phyloP scores from a whole-genome alignment of 2,888 invertebrate genomes.

The Agriopis leucophaearia region DNA sequence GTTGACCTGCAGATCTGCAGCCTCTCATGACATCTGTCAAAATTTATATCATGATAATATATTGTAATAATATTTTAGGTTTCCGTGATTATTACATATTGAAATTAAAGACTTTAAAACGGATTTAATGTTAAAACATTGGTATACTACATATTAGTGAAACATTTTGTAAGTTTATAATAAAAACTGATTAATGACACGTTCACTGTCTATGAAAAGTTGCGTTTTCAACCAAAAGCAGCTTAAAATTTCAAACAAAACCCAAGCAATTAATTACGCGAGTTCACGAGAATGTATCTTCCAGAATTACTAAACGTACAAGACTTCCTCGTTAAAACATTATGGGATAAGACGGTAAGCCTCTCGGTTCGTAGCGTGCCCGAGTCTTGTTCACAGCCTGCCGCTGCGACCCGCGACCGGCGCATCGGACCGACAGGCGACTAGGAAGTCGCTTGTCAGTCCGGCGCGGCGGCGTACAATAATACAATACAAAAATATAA shows the following conservation, averaged over 20 bases:
- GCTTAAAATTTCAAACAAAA: constrained; percentile 16
- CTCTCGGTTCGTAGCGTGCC: constrained; percentile 11
- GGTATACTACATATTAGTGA: no score
- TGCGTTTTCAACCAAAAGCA: background rate
- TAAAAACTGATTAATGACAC: background rate
- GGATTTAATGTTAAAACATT: no score
- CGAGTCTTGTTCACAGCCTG: background rate
- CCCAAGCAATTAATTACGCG: constrained; percentile 15
- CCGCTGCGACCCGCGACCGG: background rate
- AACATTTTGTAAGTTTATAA: background rate
- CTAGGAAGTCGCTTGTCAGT: background rate
- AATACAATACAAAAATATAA: no score
- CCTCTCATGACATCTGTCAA: no score
- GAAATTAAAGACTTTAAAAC: no score
- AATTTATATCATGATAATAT: no score
- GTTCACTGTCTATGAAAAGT: background rate
- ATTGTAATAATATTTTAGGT: no score
- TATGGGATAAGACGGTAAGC: constrained; percentile 30
- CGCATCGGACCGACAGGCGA: background rate
- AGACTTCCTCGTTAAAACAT: constrained; percentile 28
- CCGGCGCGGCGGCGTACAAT: no score
- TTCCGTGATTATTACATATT: no score
- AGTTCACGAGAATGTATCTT: constrained; percentile 16
- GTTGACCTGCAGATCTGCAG: no score
- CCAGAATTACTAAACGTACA: constrained; percentile 15